Conservation (phyloP, 1,140 invertebrate genomes). For the Latrodectus geometricus region DNA sequence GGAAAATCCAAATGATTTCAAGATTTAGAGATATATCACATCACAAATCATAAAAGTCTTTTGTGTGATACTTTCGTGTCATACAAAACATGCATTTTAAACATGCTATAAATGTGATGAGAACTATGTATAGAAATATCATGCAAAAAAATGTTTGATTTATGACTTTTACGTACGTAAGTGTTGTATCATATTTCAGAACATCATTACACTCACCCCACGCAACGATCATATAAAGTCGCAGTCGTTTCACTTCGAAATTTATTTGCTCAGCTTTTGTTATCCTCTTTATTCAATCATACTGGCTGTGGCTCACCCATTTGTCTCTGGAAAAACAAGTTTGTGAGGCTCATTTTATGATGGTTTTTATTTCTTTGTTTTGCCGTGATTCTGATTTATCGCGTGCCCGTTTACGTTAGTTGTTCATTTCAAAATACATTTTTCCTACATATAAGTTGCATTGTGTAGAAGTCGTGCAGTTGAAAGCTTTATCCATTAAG, state of each 20-base stretch:
- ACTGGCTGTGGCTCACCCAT: background rate
- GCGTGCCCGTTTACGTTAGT: too few relatives aligned
- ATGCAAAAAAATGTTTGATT: background rate
- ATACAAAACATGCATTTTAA: too few relatives aligned
- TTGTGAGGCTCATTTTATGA: background rate
- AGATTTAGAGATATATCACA: too few relatives aligned
- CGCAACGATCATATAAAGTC: background rate
- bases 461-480: too few relatives aligned
- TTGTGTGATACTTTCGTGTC: too few relatives aligned
- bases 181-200: background rate
- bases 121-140: too few relatives aligned
- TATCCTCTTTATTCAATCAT: background rate
- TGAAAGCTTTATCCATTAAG: too few relatives aligned
- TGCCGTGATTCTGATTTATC: background rate
- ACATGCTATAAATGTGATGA: too few relatives aligned
- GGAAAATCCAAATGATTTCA: too few relatives aligned
- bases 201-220: background rate
- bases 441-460: too few relatives aligned
- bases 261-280: slow-evolving; percentile 39
- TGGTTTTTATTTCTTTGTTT: background rate
- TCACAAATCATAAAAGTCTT: too few relatives aligned
- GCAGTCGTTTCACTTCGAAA: slow-evolving; percentile 24
- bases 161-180: background rate
- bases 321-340: background rate
- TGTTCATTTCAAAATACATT: too few relatives aligned